Evolutionary conservation across 1,140 invertebrate species (phyloP).

Genomic region (Leptopilina boulardi): DNA sequence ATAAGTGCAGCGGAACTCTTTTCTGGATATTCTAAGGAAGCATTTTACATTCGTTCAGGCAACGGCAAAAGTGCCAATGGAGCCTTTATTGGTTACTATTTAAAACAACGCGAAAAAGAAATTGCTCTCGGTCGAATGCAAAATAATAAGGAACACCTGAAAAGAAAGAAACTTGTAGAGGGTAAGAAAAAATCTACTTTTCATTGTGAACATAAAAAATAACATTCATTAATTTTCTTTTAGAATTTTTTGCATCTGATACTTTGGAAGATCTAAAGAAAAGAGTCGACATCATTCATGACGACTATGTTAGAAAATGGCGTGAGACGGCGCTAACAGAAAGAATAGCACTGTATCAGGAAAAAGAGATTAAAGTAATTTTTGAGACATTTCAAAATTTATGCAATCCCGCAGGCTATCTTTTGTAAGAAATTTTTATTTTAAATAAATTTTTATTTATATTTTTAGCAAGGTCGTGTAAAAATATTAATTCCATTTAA

Average conservation of each 20-base stretch:
- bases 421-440: background rate
- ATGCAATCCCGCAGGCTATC: background rate
- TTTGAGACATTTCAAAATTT: background rate
- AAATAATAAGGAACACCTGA: background rate
- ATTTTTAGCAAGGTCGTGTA: background rate
- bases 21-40: conserved; percentile 20
- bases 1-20: background rate
- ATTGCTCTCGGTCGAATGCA: conserved; percentile 34
- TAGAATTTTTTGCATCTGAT: background rate
- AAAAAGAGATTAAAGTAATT: background rate
- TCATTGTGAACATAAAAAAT: background rate
- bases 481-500: background rate
- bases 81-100: conserved; percentile 38
- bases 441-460: background rate
- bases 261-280: background rate
- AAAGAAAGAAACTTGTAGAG: conserved; percentile 32
- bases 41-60: background rate
- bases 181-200: background rate
- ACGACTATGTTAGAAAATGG: background rate
- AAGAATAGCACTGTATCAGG: background rate
- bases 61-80: conserved; percentile 31
- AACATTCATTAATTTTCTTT: background rate
- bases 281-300: background rate
- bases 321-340: background rate
- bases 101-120: conserved; percentile 42